Evolutionary conservation across 2,888 invertebrate species (phyloP), one percentile per base, ranked within the genome.

Genomic region (Hesperia comma): DNA sequence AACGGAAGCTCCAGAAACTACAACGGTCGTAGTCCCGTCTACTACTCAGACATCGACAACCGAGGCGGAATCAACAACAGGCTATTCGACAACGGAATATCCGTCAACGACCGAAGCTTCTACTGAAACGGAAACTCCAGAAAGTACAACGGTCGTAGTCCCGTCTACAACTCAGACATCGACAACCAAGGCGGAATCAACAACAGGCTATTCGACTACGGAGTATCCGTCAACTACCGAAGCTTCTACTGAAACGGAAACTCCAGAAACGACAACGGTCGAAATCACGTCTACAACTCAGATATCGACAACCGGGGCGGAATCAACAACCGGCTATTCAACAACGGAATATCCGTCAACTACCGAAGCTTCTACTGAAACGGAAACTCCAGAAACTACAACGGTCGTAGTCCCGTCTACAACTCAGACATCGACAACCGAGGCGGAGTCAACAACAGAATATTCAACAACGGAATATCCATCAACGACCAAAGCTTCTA

Each of bases 271-370:
- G n/a, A 43, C 40, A 21, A n/a, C 57, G n/a, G 37, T 33, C n/a
- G 33, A 6, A 41, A 14, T 1, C 10, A 1, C 46, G 12, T 46
- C 46, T 46, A 46, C 46, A 8, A 46, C 15, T 5, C 15, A 7
- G 51, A 33, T 21, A 55, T 43, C 14, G 40, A 37, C 37, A 8
- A 37, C 37, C 37, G 37, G 0, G 12, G 37, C 1, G 2, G 37
- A 37, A 0, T 37, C 55, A 60, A 43, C 64, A 6, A 32, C 43
- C 3, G 37, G 12, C 2, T 37, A 37, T 12, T n/a, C n/a, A n/a
- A n/a, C n/a, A 17, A 70, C 70, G 17, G 54, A 57, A 10, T 32
- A 32, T 32, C 32, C 32, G 32, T 32, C 32, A 32, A 32, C 32
- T 32, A 32, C 32, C 5, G 32, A 32, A 5, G 32, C 32, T 32